Evolutionary conservation across 92 coral and sea anemone species (phyloP), one percentile per base, ranked within the genome.

Genomic region (Epizoanthus scotinus): DNA sequence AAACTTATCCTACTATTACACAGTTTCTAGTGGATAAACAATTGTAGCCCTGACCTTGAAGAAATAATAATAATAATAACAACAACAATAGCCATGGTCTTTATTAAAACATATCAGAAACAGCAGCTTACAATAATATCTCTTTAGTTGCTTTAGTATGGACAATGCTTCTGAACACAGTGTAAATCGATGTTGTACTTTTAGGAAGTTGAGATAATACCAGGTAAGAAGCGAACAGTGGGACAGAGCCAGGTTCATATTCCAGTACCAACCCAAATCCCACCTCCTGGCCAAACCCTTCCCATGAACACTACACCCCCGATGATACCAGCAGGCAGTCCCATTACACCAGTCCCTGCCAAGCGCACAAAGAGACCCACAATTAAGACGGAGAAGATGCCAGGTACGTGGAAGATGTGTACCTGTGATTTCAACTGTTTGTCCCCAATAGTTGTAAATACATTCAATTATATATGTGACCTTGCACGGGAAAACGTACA

Each of bases 361-460:
- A 95, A 95, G 56, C 91, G 92, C 82, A 86, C 98, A 31, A 95
- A 94, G 81, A 93, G 84, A 72, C 92, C 91, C 22, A 81, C 82
- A 10, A 50, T 71, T 42, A 63, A 79, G 26, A 82, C 78, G 19
- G 81, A 68, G 42, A 86, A 86, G 38, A 80, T 79, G 58, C 74
- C 88, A 69, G 88, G 88, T 85, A 36, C 42, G 73, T 20, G 58
- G 12, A 17, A n/a, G 42, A 29, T 20, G 21, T 8, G 2, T n/a
- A 44, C 8, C 40, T 28, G 5, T 27, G 15, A 2, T n/a, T 9
- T 53, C 17, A 44, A n/a, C 18, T 8, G 7, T n/a, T n/a, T 20
- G 6, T 13, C 27, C 27, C 27, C 24, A 58, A 58, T 3, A 8
- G 0, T 18, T 12, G 8, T 18, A 6, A 31, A 67, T 10, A 67